Evolutionary conservation across 2,797 vertebrate genomes (phyloP), one percentile per base, ranked within the genome.

Genomic region (Hippocampus kuda): DNA sequence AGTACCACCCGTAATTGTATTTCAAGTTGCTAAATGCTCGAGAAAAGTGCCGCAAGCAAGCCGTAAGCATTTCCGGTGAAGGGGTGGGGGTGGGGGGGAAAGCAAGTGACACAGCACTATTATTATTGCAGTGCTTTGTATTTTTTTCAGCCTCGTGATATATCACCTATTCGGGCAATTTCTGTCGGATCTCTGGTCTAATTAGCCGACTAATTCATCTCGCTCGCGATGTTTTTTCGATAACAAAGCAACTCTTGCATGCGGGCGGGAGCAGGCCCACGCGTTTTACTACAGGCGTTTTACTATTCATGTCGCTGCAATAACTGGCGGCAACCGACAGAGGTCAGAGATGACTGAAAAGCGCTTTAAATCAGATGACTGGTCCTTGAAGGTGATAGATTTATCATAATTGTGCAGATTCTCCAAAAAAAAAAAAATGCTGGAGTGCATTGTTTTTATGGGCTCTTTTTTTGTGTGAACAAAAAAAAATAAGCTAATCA

Each of bases 181-280:
- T 86, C 73, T 83, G 82, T 70, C 80, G 70, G 74, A 78, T 76
- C 70, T 85, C 84, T 13, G 34, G 54, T 83, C 61, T 84, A 86
- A 86, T 86, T 87, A 83, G 70, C 69, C 41, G 61, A 69, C 74
- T 73, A 83, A 84, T 86, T 85, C 74, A 80, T 88, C 80, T 84
- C 75, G 83, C 80, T 81, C 76, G 70, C 68, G 68, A 74, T 74
- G 82, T 86, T 79, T 65, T 77, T 84, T 77, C 75, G 75, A 75
- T 84, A 81, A 75, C 75, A 77, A 77, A 79, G 70, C 72, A 71
- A 71, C 30, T 63, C 77, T 80, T 68, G 66, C 69, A 68, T 53
- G 59, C 63, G 68, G 59, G 69, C 67, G 60, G 16, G 54, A 12
- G 64, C 70, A 64, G 60, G 71, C 46, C 24, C 24, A 15, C 74